phyloP scores from a whole-genome alignment of 2,888 invertebrate species.

The Pseudanteris insignis region DNA sequence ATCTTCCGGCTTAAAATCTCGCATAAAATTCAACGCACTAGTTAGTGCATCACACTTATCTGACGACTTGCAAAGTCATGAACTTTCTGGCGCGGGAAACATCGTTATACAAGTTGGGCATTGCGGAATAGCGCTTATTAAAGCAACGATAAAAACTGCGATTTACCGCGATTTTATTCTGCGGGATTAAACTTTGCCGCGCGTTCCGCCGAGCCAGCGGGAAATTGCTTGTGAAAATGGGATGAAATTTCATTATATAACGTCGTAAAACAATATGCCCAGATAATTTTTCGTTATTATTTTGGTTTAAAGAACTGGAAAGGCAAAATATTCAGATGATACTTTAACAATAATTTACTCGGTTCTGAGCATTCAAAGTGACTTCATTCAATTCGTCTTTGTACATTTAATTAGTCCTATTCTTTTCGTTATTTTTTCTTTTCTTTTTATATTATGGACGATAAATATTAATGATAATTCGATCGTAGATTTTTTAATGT shows the following conservation, averaged over 20 bases:
- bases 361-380: no score
- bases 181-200: slow-evolving; percentile 35
- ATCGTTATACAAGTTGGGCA: slow-evolving; percentile 40
- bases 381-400: no score
- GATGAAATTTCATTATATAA: slow-evolving; percentile 30
- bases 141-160: slow-evolving; percentile 41
- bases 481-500: no score
- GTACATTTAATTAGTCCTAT: no score
- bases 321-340: no score
- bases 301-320: slow-evolving; percentile 10
- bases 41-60: slow-evolving; percentile 32
- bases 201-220: slow-evolving; percentile 36
- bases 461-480: no score
- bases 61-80: slow-evolving; percentile 37
- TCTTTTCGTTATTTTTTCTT: no score
- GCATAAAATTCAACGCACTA: slow-evolving; percentile 30
- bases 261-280: slow-evolving; percentile 21
- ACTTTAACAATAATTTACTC: no score
- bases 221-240: slow-evolving; percentile 44
- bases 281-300: slow-evolving; percentile 27
- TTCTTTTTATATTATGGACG: no score
- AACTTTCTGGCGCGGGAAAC: slow-evolving; percentile 38
- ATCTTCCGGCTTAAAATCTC: slow-evolving; percentile 34
- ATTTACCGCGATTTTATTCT: slow-evolving; percentile 43
- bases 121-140: slow-evolving; percentile 41